Conservation (phyloP, 2,113 vertebrate genomes). For the Oriolus oriolus region DNA sequence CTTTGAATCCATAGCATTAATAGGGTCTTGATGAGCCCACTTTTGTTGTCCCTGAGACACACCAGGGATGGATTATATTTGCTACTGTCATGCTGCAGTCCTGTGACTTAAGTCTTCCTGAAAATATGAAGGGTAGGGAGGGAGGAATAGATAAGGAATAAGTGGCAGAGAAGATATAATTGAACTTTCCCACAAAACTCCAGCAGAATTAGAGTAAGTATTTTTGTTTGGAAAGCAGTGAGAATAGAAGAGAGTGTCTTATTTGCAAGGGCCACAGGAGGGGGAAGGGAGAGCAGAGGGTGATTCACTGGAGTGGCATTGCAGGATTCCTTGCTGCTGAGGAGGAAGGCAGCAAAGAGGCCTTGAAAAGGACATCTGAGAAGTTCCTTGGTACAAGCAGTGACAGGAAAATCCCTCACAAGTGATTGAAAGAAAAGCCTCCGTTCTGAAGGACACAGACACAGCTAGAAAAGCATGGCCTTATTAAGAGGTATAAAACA, state of each 20-base stretch:
- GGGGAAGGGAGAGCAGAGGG: background rate
- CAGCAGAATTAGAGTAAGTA: background rate
- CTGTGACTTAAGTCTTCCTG: background rate
- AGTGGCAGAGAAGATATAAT: background rate
- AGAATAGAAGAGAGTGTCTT: background rate
- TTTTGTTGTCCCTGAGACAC: background rate
- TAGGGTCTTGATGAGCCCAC: background rate
- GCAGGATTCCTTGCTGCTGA: background rate
- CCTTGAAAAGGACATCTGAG: background rate
- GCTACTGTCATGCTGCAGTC: background rate
- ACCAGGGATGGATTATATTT: background rate
- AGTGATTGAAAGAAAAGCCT: background rate
- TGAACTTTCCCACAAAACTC: background rate
- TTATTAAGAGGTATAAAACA: slow-evolving; percentile 59
- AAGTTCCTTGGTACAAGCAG: background rate
- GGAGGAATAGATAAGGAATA: background rate
- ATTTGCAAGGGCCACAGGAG: background rate
- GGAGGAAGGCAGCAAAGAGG: background rate
- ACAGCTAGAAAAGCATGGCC: background rate
- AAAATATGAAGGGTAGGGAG: accelerated
- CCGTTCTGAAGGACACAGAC: background rate
- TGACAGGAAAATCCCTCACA: background rate
- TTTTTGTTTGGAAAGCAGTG: background rate
- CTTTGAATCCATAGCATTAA: background rate
- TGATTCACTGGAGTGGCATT: background rate